Percentiles rank a stretch among this genome's conserved stretches.
Conservation (phyloP, 2,113 vertebrate species). For the Pithys albifrons region DNA sequence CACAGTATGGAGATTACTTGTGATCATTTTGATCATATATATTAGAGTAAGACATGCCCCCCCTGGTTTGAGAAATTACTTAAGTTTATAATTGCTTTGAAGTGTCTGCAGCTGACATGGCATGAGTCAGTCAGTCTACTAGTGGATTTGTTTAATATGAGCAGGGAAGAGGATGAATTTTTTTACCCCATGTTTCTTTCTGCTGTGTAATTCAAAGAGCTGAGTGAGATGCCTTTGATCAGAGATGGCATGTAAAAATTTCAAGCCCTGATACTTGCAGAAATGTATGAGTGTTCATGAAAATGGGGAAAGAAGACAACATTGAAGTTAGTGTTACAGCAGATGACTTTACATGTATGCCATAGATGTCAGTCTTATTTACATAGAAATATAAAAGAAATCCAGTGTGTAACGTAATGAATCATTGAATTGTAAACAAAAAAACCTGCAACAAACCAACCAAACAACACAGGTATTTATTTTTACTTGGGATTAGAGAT, state of each 20-base stretch:
- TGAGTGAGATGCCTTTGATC: not conserved
- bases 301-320: not conserved
- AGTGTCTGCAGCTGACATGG: not conserved
- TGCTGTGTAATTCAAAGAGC: not conserved
- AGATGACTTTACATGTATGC: not conserved
- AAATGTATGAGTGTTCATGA: not conserved
- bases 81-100: not conserved
- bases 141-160: not conserved
- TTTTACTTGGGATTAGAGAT: not conserved
- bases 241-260: not conserved
- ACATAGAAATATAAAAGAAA: not conserved
- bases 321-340: not conserved
- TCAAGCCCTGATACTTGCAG: not conserved
- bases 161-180: not conserved
- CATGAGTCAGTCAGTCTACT: not conserved
- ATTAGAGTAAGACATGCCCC: not conserved
- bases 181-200: not conserved
- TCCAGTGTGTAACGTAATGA: not conserved
- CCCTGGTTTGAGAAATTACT: not conserved
- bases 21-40: not conserved
- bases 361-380: not conserved
- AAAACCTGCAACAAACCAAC: not conserved
- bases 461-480: not conserved
- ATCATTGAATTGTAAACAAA: not conserved
- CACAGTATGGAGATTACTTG: not conserved